Conservation (phyloP, 2,797 vertebrate species). For the Gallirallus australis region DNA sequence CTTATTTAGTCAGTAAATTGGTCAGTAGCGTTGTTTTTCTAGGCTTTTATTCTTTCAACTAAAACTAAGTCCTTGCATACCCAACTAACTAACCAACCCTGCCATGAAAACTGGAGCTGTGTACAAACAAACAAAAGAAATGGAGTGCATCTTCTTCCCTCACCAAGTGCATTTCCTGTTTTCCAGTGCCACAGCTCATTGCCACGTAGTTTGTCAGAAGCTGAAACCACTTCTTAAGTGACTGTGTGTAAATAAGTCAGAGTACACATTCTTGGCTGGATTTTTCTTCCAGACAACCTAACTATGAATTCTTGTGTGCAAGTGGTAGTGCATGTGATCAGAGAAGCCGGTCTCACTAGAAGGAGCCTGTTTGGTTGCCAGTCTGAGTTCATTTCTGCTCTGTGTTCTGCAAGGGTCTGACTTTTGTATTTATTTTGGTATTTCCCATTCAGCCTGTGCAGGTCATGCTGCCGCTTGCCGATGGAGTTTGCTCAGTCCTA, state of each 20-base stretch:
- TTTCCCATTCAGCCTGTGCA: not conserved
- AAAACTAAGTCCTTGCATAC: not conserved
- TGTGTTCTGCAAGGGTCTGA: not conserved
- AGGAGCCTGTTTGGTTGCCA: not conserved
- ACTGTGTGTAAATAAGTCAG: not conserved
- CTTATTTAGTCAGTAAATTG: not conserved
- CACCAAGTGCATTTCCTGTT: constrained; percentile 2
- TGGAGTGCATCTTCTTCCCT: not conserved
- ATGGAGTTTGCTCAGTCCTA: not conserved
- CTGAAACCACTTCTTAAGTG: not conserved
- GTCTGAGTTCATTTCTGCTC: not conserved
- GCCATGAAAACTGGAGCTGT: not conserved
- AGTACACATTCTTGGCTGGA: constrained; percentile 5
- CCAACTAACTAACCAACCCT: not conserved
- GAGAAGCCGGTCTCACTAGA: not conserved
- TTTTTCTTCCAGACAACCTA: not conserved
- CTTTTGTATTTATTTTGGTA: not conserved
- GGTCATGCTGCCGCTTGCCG: not conserved
- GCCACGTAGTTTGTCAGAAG: not conserved
- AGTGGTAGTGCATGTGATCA: not conserved
- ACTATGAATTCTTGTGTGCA: not conserved
- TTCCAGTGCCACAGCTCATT: constrained; percentile 29
- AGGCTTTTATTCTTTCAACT: not conserved
- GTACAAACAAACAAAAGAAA: not conserved
- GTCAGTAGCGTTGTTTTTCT: not conserved